Base-by-base conservation (phyloP, 2,888 invertebrate genomes). In the Monopis laevigella region DNA sequence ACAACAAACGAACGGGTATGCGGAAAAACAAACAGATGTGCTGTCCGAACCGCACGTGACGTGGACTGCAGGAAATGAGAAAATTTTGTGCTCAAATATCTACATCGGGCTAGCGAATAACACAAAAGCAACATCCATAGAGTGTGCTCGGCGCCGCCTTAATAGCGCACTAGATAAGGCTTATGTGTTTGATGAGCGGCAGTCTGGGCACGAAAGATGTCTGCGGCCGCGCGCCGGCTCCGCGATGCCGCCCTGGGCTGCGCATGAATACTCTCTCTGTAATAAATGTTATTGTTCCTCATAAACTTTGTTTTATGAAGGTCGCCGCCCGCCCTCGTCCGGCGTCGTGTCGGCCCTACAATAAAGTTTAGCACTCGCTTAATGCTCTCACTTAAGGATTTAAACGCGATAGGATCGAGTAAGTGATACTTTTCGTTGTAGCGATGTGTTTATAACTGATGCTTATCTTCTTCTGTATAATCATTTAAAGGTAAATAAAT, bases 221-320 rank as follows among this genome's bases (percentile, higher is more conserved):
- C 62, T 59, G 60, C 56, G 60, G 56, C 56, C 46, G 53, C 48
- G 48, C 53, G 50, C 51, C 53, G 69, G 58, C 73, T 66, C 62
- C 43, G 34, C 66, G 59, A 55, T 59, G 27, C 17, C 32, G 11
- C 39, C 14, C 21, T 69, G 65, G 62, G 68, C 58, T 65, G 56
- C 62, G 62, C 68, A 71, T 73, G 74, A 74, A 77, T 75, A 70
- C 65, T 61, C 64, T 72, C 71, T 71, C 70, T 66, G 70, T 66
- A 68, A 74, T 77, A 73, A 74, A 75, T 75, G 74, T 74, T 77
- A 75, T 77, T 75, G 74, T 75, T 72, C 69, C 71, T 65, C 71
- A 71, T 75, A 75, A 75, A 78, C 56, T 68, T 72, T 65, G 66
- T 70, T 74, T 74, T 74, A 74, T 75, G 63, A 65, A 67, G 73